These are phyloP conservation scores for Agriopis leucophaearia DNA, from an alignment of 2,888 invertebrate species.

Conservation along the genomic window DNA sequence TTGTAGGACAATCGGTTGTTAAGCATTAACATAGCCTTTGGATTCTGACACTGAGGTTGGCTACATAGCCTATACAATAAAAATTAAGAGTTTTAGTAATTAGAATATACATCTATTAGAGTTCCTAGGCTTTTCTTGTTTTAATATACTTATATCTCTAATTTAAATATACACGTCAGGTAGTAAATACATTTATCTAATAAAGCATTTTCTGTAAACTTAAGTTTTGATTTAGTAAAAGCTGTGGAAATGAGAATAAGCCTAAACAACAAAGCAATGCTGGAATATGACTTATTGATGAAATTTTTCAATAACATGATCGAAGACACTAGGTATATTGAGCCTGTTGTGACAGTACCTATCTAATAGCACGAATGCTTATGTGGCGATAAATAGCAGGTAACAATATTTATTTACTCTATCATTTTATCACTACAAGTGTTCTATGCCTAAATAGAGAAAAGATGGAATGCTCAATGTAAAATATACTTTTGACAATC, in stretches of 20 bases:
- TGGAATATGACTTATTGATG: background rate
- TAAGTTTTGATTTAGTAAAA: background rate
- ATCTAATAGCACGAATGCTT: background rate
- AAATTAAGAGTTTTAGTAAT: too few relatives aligned
- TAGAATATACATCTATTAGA: too few relatives aligned
- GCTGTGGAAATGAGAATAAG: conserved; percentile 3
- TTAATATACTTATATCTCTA: background rate
- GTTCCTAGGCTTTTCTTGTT: too few relatives aligned
- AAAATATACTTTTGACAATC: background rate
- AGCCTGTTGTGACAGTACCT: conserved; percentile 1
- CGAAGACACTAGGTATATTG: conserved; percentile 10
- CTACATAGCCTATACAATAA: too few relatives aligned
- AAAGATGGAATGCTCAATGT: background rate
- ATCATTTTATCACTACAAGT: background rate
- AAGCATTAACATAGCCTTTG: too few relatives aligned
- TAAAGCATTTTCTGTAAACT: background rate
- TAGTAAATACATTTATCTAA: background rate
- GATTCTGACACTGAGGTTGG: too few relatives aligned
- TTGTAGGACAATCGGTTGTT: too few relatives aligned
- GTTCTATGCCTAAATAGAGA: background rate
- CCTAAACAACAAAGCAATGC: background rate
- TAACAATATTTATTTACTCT: conserved; percentile 5
- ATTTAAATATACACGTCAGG: background rate
- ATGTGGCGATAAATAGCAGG: conserved; percentile 2
- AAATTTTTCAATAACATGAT: background rate